Percentiles rank a stretch among this genome's conserved stretches.
Evolutionary conservation across 2,888 invertebrate genomes (phyloP).

Genomic region (Tenthredo notha): DNA sequence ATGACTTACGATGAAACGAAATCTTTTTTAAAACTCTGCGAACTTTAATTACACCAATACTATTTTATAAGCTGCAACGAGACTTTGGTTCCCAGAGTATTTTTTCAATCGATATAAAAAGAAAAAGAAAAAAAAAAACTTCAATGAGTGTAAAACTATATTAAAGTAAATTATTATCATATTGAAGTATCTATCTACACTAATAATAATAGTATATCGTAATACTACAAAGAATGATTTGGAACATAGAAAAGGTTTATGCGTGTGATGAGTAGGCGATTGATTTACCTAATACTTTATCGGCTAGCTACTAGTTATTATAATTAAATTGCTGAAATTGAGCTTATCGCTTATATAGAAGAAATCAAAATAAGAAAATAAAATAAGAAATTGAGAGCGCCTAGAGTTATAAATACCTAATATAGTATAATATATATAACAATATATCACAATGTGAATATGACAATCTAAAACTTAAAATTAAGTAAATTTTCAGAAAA

Average conservation of each 20-base stretch:
- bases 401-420: slow-evolving; percentile 68
- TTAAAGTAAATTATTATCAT: slow-evolving; percentile 5
- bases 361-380: background rate
- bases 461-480: slow-evolving; percentile 68
- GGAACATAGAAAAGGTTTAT: slow-evolving; percentile 32
- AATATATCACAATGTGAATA: slow-evolving; percentile 75
- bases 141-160: background rate
- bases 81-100: slow-evolving; percentile 33
- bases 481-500: slow-evolving; percentile 51
- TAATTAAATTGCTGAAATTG: slow-evolving; percentile 39
- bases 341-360: slow-evolving; percentile 26
- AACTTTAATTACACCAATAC: background rate
- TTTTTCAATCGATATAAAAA: background rate
- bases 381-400: slow-evolving; percentile 22
- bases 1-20: background rate
- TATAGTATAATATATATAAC: slow-evolving; percentile 58
- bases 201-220: background rate
- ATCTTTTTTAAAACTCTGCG: background rate
- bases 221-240: slow-evolving; percentile 10
- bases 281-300: slow-evolving; percentile 38
- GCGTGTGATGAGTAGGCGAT: slow-evolving; percentile 16
- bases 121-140: background rate
- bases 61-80: background rate
- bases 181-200: slow-evolving; percentile 39
- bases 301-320: slow-evolving; percentile 33